Conservation (phyloP, 1,140 invertebrate genomes). For the Plectus sambesii region DNA sequence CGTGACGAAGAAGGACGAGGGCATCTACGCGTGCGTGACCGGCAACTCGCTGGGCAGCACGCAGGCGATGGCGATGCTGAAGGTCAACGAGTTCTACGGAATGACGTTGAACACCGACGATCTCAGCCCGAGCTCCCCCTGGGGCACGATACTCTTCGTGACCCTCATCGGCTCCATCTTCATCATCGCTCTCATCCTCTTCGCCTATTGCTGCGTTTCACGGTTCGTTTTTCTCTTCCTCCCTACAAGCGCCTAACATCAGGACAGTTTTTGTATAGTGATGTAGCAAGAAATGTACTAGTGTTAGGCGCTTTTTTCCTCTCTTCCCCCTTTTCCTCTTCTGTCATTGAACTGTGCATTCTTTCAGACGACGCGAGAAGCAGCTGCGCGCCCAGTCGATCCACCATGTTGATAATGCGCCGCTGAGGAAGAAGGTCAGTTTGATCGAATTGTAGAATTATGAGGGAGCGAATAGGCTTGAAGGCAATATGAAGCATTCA, state of each 20-base stretch:
- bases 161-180: slow-evolving; percentile 9
- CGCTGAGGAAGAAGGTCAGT: slow-evolving; percentile 31
- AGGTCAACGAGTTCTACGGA: slow-evolving; percentile 40
- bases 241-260: slow-evolving; percentile 5
- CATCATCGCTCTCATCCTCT: slow-evolving; percentile 7
- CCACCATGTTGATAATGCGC: slow-evolving; percentile 36
- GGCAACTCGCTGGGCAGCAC: slow-evolving; percentile 40
- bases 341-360: too few relatives aligned
- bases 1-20: too few relatives aligned
- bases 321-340: slow-evolving; percentile 25
- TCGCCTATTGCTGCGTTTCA: not conserved
- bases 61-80: slow-evolving; percentile 44
- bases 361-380: too few relatives aligned
- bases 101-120: slow-evolving; percentile 35
- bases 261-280: slow-evolving; percentile 29
- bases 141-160: slow-evolving; percentile 12
- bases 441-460: slow-evolving; percentile 1
- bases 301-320: slow-evolving; percentile 25
- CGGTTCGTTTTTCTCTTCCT: not conserved
- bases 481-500: slow-evolving; percentile 11
- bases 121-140: slow-evolving; percentile 11
- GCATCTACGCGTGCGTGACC: slow-evolving; percentile 41
- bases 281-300: slow-evolving; percentile 21
- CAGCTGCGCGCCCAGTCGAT: slow-evolving; percentile 19
- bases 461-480: too few relatives aligned